A percentile compares a stretch with the other conserved stretches of the same genome.
phyloP scores from a whole-genome alignment of 2,888 invertebrate species.

The Lasioglossum zephyrum region DNA sequence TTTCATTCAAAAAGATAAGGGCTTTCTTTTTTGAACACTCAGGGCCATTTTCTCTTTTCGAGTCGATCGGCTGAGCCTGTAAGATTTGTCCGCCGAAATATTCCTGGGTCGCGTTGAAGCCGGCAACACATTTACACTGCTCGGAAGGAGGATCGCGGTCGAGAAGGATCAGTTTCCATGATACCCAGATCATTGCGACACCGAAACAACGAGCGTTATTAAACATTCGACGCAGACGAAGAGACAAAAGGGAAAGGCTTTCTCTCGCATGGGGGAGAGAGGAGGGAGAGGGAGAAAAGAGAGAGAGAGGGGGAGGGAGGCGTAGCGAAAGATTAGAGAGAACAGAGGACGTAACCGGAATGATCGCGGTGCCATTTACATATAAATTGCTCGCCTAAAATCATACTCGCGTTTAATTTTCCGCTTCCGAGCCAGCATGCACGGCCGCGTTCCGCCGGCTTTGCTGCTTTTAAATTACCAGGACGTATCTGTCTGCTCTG shows the following conservation, averaged over 20 bases:
- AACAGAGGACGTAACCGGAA: conserved; percentile 41
- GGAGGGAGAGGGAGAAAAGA: background rate
- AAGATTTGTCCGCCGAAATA: conserved; percentile 28
- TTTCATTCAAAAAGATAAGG: too few species aligned
- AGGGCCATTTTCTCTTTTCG: too few species aligned
- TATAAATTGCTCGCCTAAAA: conserved; percentile 82
- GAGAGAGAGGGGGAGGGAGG: too few species aligned
- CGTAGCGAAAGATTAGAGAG: conserved; percentile 16
- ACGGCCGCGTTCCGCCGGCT: conserved; percentile 49
- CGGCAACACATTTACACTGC: conserved; percentile 8
- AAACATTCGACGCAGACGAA: conserved; percentile 62
- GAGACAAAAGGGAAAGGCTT: background rate
- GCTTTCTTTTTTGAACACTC: too few species aligned
- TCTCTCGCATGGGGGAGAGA: background rate
- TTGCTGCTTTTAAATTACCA: conserved; percentile 72
- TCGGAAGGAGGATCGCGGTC: background rate
- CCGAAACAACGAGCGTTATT: conserved; percentile 69
- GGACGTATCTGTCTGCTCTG: conserved; percentile 70
- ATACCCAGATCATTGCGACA: conserved; percentile 28
- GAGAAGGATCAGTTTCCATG: conserved; percentile 21
- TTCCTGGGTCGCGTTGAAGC: background rate
- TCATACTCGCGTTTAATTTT: conserved; percentile 82
- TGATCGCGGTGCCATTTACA: conserved; percentile 75
- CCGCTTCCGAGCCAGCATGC: conserved; percentile 64
- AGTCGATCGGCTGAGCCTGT: conserved; percentile 21